Percentiles rank a stretch among this genome's conserved stretches.
Evolutionary conservation across 2,797 vertebrate genomes (phyloP).

Genomic region (Natrix natrix): DNA sequence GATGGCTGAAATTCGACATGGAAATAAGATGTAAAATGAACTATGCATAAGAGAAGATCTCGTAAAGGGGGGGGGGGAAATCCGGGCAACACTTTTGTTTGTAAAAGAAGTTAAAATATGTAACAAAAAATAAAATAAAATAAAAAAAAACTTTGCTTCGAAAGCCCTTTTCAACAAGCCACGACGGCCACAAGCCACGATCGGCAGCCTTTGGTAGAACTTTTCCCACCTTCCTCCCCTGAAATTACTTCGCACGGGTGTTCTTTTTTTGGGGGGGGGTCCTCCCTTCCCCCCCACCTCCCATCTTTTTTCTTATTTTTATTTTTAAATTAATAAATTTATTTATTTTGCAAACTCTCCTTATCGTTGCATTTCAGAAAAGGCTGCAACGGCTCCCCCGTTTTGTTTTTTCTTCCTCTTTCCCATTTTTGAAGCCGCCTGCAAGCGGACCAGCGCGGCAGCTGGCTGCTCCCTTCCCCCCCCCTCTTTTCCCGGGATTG

Average conservation of each 20-base stretch:
- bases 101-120: no score
- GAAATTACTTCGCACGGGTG: neutral
- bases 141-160: no score
- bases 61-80: no score
- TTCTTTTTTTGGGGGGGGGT: neutral
- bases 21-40: no score
- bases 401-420: neutral
- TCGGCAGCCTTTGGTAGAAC: no score
- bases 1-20: no score
- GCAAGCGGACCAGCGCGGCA: neutral
- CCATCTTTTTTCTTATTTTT: fast-evolving
- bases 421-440: neutral
- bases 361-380: neutral
- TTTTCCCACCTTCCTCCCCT: neutral
- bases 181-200: neutral
- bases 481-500: neutral
- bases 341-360: neutral
- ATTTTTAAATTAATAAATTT: neutral
- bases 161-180: neutral
- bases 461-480: neutral
- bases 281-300: neutral
- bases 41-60: no score
- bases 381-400: neutral
- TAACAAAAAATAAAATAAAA: no score
- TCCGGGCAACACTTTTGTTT: no score